These are phyloP conservation scores for Ophion ventricosus DNA, from an alignment of 2,888 invertebrate species.

Conservation along the genomic window DNA sequence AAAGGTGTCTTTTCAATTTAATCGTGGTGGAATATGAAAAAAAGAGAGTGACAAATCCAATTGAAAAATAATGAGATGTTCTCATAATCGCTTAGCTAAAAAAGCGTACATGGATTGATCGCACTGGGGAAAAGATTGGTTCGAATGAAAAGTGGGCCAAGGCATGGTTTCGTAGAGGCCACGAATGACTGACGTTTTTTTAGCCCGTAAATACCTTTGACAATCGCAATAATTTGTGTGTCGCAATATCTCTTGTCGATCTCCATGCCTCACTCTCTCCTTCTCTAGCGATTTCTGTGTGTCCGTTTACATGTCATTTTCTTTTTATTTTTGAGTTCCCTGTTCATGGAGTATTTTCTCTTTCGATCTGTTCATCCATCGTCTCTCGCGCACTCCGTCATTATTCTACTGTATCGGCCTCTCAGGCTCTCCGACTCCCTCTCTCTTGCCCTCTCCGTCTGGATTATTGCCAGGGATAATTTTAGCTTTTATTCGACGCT, in stretches of 20 bases:
- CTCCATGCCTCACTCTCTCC: not conserved
- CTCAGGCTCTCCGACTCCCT: conserved; percentile 12
- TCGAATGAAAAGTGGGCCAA: too few species aligned
- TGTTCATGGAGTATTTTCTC: conserved; percentile 42
- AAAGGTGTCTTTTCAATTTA: not conserved
- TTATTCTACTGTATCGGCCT: conserved; percentile 43
- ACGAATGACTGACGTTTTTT: too few species aligned
- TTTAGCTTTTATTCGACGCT: conserved; percentile 78
- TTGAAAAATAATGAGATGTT: not conserved
- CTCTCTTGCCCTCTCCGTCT: conserved; percentile 71
- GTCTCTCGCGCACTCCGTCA: conserved; percentile 33
- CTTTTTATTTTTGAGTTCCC: conserved; percentile 11
- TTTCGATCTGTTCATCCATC: conserved; percentile 55
- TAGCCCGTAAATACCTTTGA: too few species aligned
- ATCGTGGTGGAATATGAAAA: not conserved
- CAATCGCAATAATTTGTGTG: too few species aligned
- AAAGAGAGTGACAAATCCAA: not conserved
- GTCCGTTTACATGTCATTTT: not conserved
- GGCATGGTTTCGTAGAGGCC: too few species aligned
- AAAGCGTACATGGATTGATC: too few species aligned
- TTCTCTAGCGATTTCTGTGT: not conserved
- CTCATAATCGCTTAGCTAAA: not conserved
- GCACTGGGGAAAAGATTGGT: too few species aligned
- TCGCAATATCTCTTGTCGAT: not conserved
- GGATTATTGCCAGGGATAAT: conserved; percentile 77